Evolutionary conservation across 2,113 vertebrate species (phyloP), one percentile per base, ranked within the genome.

Genomic region (Elephantulus edwardii): DNA sequence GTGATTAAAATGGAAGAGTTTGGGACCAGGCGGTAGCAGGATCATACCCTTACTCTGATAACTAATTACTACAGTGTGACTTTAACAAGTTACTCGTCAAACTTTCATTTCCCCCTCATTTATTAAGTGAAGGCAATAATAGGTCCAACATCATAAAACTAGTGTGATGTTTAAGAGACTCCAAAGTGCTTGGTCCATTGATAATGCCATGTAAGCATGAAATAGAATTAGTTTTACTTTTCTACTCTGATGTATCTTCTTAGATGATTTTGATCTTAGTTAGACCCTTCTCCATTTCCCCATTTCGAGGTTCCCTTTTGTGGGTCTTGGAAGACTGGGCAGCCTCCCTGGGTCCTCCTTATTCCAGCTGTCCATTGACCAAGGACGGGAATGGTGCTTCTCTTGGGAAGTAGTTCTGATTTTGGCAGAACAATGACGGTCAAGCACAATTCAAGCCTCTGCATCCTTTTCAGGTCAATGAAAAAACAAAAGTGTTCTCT

Each of bases 81-180:
- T 70, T 40, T 78, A n/a, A 11, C n/a, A 22, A 13, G 14, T 91
- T 30, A 44, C 26, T 95, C 70, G 71, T 26, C 38, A 78, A 79
- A 35, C 13, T 58, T 91, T 12, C 56, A 19, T 17, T 44, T 66
- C 66, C 72, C 42, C 19, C 71, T 92, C 85, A 76, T 82, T n/a
- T 68, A 56, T 81, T 94, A 92, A 92, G 68, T 89, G 82, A 76
- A 52, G 40, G 82, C 85, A 78, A 89, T 81, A 52, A 74, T 79
- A 82, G 78, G 86, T 89, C 38, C 46, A 54, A 89, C 17, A 35
- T 92, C 78, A 54, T 33, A 82, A 38, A 71, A 62, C 60, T 71
- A 19, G 50, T 80, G 66, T 93, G 62, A 84, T 64, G 79, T 83
- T 89, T 90, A 92, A 95, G 77, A 72, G 82, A 94, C 84, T 22